A percentile compares a stretch with the other conserved stretches of the same genome.
Conservation (phyloP, 2,888 invertebrate species). For the Ochlodes sylvanus region DNA sequence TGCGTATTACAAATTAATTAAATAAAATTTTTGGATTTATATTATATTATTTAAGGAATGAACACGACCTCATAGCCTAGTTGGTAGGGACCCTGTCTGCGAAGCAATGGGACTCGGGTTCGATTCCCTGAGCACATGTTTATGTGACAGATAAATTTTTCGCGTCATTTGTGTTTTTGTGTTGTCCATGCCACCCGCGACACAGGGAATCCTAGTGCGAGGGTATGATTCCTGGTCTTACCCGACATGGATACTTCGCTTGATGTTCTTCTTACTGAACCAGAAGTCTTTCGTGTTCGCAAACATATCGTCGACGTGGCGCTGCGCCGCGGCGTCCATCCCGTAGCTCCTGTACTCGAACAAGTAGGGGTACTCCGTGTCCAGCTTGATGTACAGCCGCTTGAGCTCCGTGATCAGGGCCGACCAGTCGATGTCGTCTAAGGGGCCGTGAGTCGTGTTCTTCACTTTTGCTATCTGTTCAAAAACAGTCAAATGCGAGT, state of each 20-base stretch:
- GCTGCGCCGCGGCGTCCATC: slow-evolving; percentile 55
- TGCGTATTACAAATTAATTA: too few relatives aligned
- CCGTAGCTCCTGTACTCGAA: slow-evolving; percentile 66
- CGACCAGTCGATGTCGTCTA: slow-evolving; percentile 66
- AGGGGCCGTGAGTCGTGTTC: slow-evolving; percentile 50
- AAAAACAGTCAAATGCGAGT: too few relatives aligned
- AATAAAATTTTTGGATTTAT: too few relatives aligned
- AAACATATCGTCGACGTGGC: slow-evolving; percentile 48
- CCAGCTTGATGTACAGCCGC: slow-evolving; percentile 60
- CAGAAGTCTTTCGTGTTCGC: slow-evolving; percentile 61
- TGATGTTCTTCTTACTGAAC: slow-evolving; percentile 60
- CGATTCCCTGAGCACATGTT: too few relatives aligned
- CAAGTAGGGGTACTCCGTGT: slow-evolving; percentile 68
- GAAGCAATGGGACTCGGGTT: too few relatives aligned
- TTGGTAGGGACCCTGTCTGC: too few relatives aligned
- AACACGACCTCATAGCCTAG: too few relatives aligned
- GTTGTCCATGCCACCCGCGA: too few relatives aligned
- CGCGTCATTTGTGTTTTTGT: too few relatives aligned
- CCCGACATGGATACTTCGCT: slow-evolving; percentile 66
- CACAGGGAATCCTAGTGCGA: too few relatives aligned
- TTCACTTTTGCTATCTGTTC: slow-evolving; percentile 56
- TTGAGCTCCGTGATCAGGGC: slow-evolving; percentile 65
- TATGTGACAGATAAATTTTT: too few relatives aligned
- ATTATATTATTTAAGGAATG: too few relatives aligned
- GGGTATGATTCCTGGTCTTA: slow-evolving; percentile 42